Evolutionary conservation across 1,140 invertebrate genomes (phyloP).

Genomic region (Mya arenaria): DNA sequence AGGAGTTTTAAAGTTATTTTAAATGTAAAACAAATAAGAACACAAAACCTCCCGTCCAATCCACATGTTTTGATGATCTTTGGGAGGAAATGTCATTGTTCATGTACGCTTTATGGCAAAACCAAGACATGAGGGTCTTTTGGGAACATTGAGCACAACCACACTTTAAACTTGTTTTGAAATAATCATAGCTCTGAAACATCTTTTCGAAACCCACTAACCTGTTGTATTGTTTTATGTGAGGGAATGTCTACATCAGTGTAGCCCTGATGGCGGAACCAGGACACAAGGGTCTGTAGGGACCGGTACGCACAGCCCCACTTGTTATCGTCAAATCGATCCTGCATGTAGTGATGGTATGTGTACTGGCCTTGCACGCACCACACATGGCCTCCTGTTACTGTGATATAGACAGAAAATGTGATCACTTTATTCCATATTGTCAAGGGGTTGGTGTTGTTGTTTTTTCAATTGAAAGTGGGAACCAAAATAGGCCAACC

Average conservation of each 20-base stretch:
- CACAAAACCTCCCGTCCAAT: too few species aligned
- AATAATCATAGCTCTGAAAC: too few species aligned
- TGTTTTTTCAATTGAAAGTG: not conserved
- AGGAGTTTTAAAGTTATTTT: too few species aligned
- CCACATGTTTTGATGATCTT: too few species aligned
- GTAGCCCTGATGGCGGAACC: conserved; percentile 97
- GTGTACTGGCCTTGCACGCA: conserved; percentile 93
- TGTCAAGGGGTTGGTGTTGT: not conserved
- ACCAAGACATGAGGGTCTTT: too few species aligned
- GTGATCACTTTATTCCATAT: not conserved
- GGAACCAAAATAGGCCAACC: not conserved
- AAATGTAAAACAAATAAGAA: too few species aligned
- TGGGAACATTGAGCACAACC: too few species aligned
- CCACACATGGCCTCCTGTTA: conserved; percentile 83
- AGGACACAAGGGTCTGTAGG: conserved; percentile 97
- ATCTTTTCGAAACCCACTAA: conserved; percentile 29
- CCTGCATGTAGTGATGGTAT: conserved; percentile 99
- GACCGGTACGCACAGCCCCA: conserved; percentile 99
- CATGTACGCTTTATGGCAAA: too few species aligned
- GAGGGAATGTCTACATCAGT: conserved; percentile 91
- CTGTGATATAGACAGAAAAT: conserved; percentile 69
- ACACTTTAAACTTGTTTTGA: too few species aligned
- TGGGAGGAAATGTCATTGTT: too few species aligned
- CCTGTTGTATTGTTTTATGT: conserved; percentile 84
- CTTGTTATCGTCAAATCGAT: conserved; percentile 96